A percentile compares a stretch with the other conserved stretches of the same genome.
phyloP scores from a whole-genome alignment of 2,113 vertebrate genomes.

The Coreoperca whiteheadi region DNA sequence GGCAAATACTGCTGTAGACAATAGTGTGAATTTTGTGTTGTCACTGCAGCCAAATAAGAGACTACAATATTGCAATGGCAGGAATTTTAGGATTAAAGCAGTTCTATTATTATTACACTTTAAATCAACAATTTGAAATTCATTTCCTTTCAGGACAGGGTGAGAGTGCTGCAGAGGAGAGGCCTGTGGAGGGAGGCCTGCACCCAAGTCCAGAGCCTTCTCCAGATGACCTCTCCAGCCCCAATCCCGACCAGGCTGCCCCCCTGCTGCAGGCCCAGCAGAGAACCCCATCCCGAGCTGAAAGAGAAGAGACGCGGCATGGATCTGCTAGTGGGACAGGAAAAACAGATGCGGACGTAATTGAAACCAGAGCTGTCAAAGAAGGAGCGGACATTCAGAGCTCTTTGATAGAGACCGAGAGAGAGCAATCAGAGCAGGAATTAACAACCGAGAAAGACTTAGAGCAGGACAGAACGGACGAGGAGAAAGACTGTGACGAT shows the following conservation, averaged over 20 bases:
- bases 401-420: slow-evolving; percentile 17
- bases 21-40: not conserved
- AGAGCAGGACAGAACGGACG: slow-evolving; percentile 30
- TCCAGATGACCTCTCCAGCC: slow-evolving; percentile 81
- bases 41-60: slow-evolving; percentile 9
- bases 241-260: slow-evolving; percentile 75
- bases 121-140: slow-evolving; percentile 1
- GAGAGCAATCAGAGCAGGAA: slow-evolving; percentile 48
- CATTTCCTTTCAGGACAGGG: slow-evolving; percentile 62
- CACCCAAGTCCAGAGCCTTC: slow-evolving; percentile 67
- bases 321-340: slow-evolving; percentile 26
- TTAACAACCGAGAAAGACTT: slow-evolving; percentile 36
- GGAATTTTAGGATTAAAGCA: not conserved
- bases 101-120: not conserved
- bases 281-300: slow-evolving; percentile 73
- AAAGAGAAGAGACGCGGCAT: slow-evolving; percentile 42
- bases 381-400: slow-evolving; percentile 45
- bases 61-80: not conserved
- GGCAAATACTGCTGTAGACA: not conserved
- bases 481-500: slow-evolving; percentile 42
- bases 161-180: slow-evolving; percentile 66
- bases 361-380: slow-evolving; percentile 30
- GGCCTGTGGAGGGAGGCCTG: slow-evolving; percentile 39
- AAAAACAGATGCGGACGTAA: slow-evolving; percentile 47
- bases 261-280: slow-evolving; percentile 82